Conservation (phyloP, 2,888 invertebrate genomes). For the Caenorhabditis panamensis region DNA sequence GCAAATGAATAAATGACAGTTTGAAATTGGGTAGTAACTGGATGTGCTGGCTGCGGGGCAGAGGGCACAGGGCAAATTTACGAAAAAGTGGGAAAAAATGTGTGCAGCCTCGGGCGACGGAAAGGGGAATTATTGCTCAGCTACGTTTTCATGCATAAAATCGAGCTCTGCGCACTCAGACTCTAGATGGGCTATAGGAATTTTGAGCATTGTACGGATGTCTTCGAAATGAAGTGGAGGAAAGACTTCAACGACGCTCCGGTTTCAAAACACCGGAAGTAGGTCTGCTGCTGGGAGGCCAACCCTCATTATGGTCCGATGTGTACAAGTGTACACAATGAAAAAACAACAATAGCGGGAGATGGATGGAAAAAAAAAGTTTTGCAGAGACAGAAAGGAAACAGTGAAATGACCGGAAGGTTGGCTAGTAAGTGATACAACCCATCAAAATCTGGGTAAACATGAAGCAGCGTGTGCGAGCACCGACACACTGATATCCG, state of each 20-base stretch:
- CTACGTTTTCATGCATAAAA: slow-evolving; percentile 57
- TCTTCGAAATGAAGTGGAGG: slow-evolving; percentile 50
- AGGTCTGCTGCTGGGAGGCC: slow-evolving; percentile 24
- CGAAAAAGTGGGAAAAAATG: slow-evolving; percentile 20
- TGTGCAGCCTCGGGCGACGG: not conserved
- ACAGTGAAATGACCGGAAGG: slow-evolving; percentile 32
- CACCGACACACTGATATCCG: slow-evolving; percentile 48
- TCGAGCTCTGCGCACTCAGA: slow-evolving; percentile 22
- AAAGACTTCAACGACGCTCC: slow-evolving; percentile 47
- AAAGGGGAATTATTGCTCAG: slow-evolving; percentile 22
- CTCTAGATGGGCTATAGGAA: slow-evolving; percentile 17
- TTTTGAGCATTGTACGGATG: slow-evolving; percentile 51
- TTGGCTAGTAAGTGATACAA: slow-evolving; percentile 48
- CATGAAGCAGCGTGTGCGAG: slow-evolving; percentile 2
- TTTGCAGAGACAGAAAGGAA: not conserved
- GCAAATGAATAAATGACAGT: slow-evolving; percentile 50
- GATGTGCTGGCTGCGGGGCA: slow-evolving; percentile 16
- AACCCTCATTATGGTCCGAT: slow-evolving; percentile 43
- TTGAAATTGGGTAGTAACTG: slow-evolving; percentile 16
- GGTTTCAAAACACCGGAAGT: slow-evolving; percentile 62
- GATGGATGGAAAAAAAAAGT: not conserved
- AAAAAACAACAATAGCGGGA: slow-evolving; percentile 16
- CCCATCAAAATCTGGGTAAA: slow-evolving; percentile 46
- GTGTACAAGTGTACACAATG: slow-evolving; percentile 15
- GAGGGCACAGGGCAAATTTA: slow-evolving; percentile 11